Conservation (phyloP, 1,140 invertebrate species). For the Meloidogyne exigua region DNA sequence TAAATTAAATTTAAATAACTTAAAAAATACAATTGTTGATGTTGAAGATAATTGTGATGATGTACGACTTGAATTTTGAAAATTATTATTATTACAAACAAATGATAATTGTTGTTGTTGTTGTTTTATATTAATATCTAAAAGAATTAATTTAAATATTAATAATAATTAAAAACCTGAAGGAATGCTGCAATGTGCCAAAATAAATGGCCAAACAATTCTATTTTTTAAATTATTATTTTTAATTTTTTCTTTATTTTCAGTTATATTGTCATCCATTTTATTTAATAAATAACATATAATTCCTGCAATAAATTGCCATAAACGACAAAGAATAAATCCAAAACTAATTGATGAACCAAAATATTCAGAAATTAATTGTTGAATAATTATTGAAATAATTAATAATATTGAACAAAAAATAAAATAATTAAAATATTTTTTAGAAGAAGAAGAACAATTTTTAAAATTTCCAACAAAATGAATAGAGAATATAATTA, state of each 20-base stretch:
- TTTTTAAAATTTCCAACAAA: conserved; percentile 45
- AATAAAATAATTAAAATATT: conserved; percentile 2
- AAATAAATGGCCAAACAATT: conserved; percentile 20
- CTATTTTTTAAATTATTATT: not conserved
- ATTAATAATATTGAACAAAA: conserved; percentile 14
- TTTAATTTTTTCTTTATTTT: conserved; percentile 10
- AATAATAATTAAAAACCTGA: too few relatives aligned
- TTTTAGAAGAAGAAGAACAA: too few relatives aligned
- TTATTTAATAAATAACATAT: conserved; percentile 28
- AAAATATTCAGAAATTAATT: conserved; percentile 16
- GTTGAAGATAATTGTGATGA: not conserved
- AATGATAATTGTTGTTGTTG: too few relatives aligned
- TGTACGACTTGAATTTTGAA: too few relatives aligned
- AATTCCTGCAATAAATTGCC: conserved; percentile 46
- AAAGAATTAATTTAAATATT: too few relatives aligned
- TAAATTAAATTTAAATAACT: not conserved
- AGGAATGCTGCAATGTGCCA: too few relatives aligned
- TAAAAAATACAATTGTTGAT: not conserved
- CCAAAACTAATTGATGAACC: conserved; percentile 17
- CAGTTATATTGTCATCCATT: not conserved
- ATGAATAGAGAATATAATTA: conserved; percentile 38
- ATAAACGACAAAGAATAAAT: conserved; percentile 40
- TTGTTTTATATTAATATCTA: not conserved
- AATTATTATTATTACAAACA: not conserved
- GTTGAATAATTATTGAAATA: conserved; percentile 7